Evolutionary conservation across 2,797 vertebrate genomes (phyloP).

Genomic region (Hafferia zeledoni): DNA sequence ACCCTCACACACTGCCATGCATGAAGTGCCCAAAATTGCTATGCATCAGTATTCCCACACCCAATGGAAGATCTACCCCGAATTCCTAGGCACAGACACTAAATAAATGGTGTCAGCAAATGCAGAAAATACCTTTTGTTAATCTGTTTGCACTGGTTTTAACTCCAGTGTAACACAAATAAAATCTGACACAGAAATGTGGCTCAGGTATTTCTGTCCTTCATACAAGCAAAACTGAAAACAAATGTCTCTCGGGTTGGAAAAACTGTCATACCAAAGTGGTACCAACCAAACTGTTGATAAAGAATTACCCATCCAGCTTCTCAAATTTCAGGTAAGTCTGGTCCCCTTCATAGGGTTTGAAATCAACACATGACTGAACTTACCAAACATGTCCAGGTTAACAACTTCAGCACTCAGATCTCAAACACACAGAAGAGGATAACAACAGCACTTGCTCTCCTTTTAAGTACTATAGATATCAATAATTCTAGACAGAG

Average conservation of each 20-base stretch:
- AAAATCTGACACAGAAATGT: background rate
- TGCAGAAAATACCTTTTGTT: background rate
- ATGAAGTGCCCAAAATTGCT: background rate
- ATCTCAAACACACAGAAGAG: conserved; percentile 50
- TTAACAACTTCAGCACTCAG: conserved; percentile 85
- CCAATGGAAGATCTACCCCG: background rate
- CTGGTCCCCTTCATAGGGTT: conserved; percentile 82
- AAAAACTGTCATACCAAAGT: background rate
- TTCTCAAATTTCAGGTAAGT: conserved; percentile 84
- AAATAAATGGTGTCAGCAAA: background rate
- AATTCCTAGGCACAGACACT: background rate
- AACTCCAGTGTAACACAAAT: background rate
- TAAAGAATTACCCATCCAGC: conserved; percentile 73
- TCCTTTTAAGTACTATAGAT: background rate
- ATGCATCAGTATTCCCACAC: background rate
- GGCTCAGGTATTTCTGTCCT: background rate
- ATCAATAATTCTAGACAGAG: background rate
- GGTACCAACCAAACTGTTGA: background rate
- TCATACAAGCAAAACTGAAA: background rate
- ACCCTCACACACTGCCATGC: background rate
- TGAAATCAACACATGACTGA: conserved; percentile 87
- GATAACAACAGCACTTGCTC: background rate
- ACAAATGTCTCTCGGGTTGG: background rate
- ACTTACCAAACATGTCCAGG: conserved; percentile 84
- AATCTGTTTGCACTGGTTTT: background rate